Conservation (phyloP, 2,888 invertebrate species). For the Drosophila paracracens region DNA sequence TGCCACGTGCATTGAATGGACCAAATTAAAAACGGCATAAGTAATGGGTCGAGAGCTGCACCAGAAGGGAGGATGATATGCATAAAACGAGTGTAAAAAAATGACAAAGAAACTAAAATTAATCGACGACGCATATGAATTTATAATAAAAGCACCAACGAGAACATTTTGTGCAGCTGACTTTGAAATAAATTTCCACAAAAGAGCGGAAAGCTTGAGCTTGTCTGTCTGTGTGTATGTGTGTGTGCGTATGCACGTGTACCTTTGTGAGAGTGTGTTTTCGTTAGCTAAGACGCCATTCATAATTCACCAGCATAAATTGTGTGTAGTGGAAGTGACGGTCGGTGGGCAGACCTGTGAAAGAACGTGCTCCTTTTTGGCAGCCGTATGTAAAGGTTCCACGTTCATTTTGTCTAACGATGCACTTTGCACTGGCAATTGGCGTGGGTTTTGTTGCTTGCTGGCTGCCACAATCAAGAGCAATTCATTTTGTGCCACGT, state of each 20-base stretch:
- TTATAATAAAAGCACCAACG: conserved; percentile 61
- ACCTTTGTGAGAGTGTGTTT: conserved; percentile 21
- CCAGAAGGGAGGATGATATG: not conserved
- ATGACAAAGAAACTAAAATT: conserved; percentile 66
- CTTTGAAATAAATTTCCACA: conserved; percentile 70
- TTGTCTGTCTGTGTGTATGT: conserved; percentile 11
- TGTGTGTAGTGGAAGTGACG: conserved; percentile 31
- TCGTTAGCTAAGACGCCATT: conserved; percentile 60
- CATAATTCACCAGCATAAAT: conserved; percentile 75
- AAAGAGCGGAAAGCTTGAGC: conserved; percentile 37
- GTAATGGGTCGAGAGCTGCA: conserved; percentile 60
- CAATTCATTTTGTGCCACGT: conserved; percentile 74
- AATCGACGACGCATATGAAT: conserved; percentile 76
- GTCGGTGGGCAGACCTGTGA: conserved; percentile 11
- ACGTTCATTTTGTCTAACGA: conserved; percentile 78
- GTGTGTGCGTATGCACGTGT: conserved; percentile 5
- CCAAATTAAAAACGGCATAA: conserved; percentile 75
- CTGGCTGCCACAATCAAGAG: conserved; percentile 74
- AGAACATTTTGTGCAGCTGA: conserved; percentile 73
- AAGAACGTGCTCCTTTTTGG: conserved; percentile 65
- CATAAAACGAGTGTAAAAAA: conserved; percentile 31
- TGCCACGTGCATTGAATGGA: conserved; percentile 69
- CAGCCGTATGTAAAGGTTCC: conserved; percentile 66
- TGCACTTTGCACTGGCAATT: conserved; percentile 73
- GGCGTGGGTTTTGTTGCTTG: conserved; percentile 45